Evolutionary conservation across 1,140 invertebrate species (phyloP).

Genomic region (Platorchestia sp.): DNA sequence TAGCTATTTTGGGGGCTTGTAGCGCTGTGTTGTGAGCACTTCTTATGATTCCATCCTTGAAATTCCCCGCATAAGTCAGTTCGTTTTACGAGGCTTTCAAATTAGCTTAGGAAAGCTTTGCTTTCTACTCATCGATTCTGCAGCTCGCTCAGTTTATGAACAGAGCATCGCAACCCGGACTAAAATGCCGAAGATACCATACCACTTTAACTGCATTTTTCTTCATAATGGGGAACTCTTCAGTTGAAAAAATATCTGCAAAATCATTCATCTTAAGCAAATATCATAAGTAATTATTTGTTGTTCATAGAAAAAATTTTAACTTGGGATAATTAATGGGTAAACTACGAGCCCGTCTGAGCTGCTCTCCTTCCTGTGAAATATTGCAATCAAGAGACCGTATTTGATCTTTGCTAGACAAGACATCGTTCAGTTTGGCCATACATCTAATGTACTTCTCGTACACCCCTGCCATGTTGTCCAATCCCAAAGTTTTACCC

Average conservation of each 20-base stretch:
- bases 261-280: not conserved
- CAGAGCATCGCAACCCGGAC: not conserved
- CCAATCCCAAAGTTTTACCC: not conserved
- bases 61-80: slow-evolving; percentile 42
- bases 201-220: not conserved
- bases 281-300: not conserved
- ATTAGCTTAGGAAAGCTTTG: slow-evolving; percentile 32
- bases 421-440: no score
- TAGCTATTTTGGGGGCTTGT: not conserved
- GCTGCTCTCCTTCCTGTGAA: not conserved
- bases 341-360: not conserved
- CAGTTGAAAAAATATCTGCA: not conserved
- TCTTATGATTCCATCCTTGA: slow-evolving; percentile 47
- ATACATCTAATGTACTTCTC: not conserved
- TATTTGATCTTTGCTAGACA: no score
- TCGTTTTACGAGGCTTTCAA: slow-evolving; percentile 39
- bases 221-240: not conserved
- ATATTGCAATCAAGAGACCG: not conserved
- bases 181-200: not conserved
- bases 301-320: not conserved
- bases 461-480: not conserved
- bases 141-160: not conserved
- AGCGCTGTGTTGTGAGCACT: not conserved
- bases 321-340: not conserved
- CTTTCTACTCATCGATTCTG: not conserved